Base-by-base conservation (phyloP, 2,888 invertebrate genomes). In the Sylvicola cinctus region DNA sequence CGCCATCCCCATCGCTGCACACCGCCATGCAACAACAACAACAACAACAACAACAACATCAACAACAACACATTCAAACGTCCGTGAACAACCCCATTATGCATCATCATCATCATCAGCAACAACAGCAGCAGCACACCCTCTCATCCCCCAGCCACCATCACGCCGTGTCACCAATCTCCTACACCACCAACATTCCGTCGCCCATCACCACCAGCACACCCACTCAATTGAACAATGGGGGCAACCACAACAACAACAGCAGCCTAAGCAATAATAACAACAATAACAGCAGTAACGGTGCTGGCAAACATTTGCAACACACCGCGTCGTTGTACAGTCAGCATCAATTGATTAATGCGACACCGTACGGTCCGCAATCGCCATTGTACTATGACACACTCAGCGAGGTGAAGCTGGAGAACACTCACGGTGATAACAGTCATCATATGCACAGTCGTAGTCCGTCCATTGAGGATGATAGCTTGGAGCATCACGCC, bases 401-500 rank as follows among this genome's bases (percentile, higher is more conserved):
- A 14, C 43, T 44, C 5, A 41, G 43, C 35, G 42, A 45, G 33
- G 35, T 41, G 1, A 46, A 46, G 30, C 40, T 46, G 20, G 20
- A 20, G 20, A n/a, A n/a, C n/a, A n/a, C n/a, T n/a, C n/a, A n/a
- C n/a, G 20, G 20, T 20, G 20, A 8, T 8, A 8, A 42, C n/a
- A 37, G 39, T 29, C 42, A 48, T 13, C 29, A 36, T 31, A 14
- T 36, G 13, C 33, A 34, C 16, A 54, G 49, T 36, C 51, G 56
- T 10, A 51, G 51, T 37, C 46, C 52, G 6, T 55, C 57, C 1
- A 42, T 55, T 36, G 58, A 58, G 25, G 58, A 41, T 2, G 43
- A 43, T 6, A 40, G 28, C 20, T 8, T 20, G 20, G 20, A 40
- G 7, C 39, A 39, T 4, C 37, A 40, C 17, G 20, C 5, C 8